Percentiles rank a stretch among this genome's conserved stretches.
Conservation (phyloP, 2,797 vertebrate species). For the Luscinia luscinia region DNA sequence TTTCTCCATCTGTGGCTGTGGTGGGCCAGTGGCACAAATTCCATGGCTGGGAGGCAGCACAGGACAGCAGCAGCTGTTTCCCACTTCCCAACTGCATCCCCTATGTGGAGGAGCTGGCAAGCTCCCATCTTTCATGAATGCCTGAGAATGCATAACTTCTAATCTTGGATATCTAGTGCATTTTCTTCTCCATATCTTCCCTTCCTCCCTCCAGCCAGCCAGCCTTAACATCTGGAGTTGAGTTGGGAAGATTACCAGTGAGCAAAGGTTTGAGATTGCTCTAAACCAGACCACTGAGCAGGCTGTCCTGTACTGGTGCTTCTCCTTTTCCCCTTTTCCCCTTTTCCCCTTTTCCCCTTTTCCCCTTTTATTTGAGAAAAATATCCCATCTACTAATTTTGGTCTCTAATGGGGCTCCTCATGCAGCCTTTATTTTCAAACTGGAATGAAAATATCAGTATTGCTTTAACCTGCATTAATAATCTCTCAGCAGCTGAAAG, state of each 20-base stretch:
- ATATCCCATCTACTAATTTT: neutral
- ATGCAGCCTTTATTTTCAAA: neutral
- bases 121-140: neutral
- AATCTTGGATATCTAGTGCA: neutral
- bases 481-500: neutral
- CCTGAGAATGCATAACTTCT: neutral
- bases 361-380: neutral
- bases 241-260: neutral
- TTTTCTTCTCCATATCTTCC: conserved; percentile 16
- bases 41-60: neutral
- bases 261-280: neutral
- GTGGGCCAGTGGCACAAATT: neutral
- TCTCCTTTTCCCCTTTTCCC: neutral
- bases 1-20: neutral
- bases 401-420: neutral
- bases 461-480: neutral
- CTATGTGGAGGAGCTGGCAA: neutral
- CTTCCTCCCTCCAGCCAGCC: neutral
- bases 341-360: neutral
- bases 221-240: conserved; percentile 22
- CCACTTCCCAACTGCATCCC: neutral
- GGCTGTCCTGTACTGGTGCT: neutral
- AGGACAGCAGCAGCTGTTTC: neutral
- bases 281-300: neutral
- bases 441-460: neutral